Conservation (phyloP, 2,113 vertebrate genomes). For the Tenrec ecaudatus region DNA sequence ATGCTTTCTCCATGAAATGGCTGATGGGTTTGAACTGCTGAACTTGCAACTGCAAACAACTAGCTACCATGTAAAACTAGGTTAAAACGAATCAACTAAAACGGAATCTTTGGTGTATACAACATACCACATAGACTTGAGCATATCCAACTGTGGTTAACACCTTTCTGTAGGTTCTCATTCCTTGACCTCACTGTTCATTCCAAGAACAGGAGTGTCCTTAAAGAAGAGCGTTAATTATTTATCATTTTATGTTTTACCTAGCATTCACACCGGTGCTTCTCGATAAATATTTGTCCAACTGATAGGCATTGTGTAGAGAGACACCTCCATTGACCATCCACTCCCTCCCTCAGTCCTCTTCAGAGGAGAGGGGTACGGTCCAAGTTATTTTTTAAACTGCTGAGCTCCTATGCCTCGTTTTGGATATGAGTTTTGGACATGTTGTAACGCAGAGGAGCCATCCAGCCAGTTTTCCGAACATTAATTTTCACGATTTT, state of each 20-base stretch:
- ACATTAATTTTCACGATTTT: constrained; percentile 81
- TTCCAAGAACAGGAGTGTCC: not conserved
- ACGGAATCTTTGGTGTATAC: not conserved
- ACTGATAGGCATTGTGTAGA: not conserved
- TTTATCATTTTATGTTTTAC: not conserved
- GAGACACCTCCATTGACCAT: too few species aligned
- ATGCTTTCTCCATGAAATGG: too few species aligned
- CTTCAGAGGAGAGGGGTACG: too few species aligned
- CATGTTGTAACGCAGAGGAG: constrained; percentile 60
- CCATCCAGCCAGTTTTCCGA: constrained; percentile 73
- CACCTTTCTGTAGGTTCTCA: not conserved
- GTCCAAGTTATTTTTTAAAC: constrained; percentile 5
- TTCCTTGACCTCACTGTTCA: not conserved
- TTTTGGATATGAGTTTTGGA: constrained; percentile 75
- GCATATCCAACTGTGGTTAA: not conserved
- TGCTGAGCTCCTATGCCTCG: constrained; percentile 69
- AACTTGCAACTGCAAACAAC: too few species aligned
- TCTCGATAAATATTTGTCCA: not conserved
- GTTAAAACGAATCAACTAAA: not conserved
- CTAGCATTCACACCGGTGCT: not conserved
- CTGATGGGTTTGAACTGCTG: too few species aligned
- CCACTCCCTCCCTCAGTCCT: not conserved
- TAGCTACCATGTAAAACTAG: not conserved
- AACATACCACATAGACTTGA: not conserved
- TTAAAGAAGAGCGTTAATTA: not conserved